Base-by-base conservation (phyloP, 2,888 invertebrate species). In the Ceratothoa steindachneri region DNA sequence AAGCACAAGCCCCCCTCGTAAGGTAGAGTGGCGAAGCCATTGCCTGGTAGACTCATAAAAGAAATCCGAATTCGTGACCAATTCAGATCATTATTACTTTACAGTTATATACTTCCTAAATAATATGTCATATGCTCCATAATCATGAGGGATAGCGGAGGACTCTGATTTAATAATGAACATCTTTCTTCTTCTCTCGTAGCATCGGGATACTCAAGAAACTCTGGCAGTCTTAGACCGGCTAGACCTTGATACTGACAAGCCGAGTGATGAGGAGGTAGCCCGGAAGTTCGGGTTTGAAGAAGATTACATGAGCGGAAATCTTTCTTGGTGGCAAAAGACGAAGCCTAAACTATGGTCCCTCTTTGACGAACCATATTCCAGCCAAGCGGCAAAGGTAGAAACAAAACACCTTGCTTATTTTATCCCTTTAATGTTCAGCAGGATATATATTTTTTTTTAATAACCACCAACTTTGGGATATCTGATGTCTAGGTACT, bases 131-230 rank as follows among this genome's bases (percentile, higher is more conserved):
- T n/a, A n/a, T n/a, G n/a, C n/a, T n/a, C n/a, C n/a, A n/a, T n/a
- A n/a, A n/a, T n/a, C n/a, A n/a, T n/a, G n/a, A n/a, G n/a, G n/a
- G n/a, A n/a, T n/a, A n/a, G n/a, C n/a, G n/a, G n/a, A 41, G 41
- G 41, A 41, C 41, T 9, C 7, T 5, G 41, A 41, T 41, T 41
- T 41, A 41, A 41, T 41, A 9, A 5, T 41, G 15, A 41, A 41
- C 15, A 41, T 41, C 41, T 41, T 2, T 31, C 27, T 1, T 30
- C 15, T 69, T 15, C 3, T 19, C 27, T 83, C 85, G 28, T 86
- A 94, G 93, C 95, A 95, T 88, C 90, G 97, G 83, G 97, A 99
- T 87, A 99, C 99, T 77, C 97, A 99, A 87, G 97, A 98, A 87
- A 99, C 98, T 69, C 88, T 99, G 84, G 95, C 97, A 74, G 98